Base-by-base conservation (phyloP, 2,888 invertebrate genomes). In the Phymatocera aterrima region DNA sequence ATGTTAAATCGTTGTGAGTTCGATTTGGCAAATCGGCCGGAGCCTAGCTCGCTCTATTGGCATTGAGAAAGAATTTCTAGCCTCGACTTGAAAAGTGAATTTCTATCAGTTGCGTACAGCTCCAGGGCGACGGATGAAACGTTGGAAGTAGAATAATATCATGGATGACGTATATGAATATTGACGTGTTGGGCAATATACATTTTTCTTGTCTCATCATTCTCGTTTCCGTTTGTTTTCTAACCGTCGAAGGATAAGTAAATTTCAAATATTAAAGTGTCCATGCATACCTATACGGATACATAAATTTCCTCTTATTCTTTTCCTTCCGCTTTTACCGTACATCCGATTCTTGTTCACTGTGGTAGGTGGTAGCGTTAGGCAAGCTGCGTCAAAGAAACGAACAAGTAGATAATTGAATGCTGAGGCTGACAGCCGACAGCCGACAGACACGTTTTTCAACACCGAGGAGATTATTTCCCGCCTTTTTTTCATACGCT, bases 391-490 rank as follows among this genome's bases (percentile, higher is more conserved):
- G 72, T 72, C 51, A 40, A 72, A 51, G 54, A 72, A 72, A 68
- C 34, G 72, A 72, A 72, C 48, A 10, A 34, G 51, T 31, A 48
- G n/a, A 51, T 72, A 72, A 72, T 72, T 51, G 72, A 72, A 72
- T 72, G 72, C 72, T 31, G 28, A 72, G 31, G 18, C 31, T 68
- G 68, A 43, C 68, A 68, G 51, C 48, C 46, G 68, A 43, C 68
- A 68, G 51, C 48, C 34, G 43, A 46, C 68, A 43, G 72, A 54
- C 34, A 54, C 51, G 34, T 72, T 72, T 72, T 51, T 72, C 72
- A 72, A 72, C n/a, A 21, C 12, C 18, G n/a, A 48, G 51, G 51
- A 72, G 51, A 72, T 72, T 72, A 72, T 72, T 72, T 31, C 18
- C n/a, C 51, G 3, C 51, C 51, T 21, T 8, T 40, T 48, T 57